These are phyloP conservation scores for Operophtera brumata DNA, from an alignment of 2,888 invertebrate genomes.

Conservation along the genomic window DNA sequence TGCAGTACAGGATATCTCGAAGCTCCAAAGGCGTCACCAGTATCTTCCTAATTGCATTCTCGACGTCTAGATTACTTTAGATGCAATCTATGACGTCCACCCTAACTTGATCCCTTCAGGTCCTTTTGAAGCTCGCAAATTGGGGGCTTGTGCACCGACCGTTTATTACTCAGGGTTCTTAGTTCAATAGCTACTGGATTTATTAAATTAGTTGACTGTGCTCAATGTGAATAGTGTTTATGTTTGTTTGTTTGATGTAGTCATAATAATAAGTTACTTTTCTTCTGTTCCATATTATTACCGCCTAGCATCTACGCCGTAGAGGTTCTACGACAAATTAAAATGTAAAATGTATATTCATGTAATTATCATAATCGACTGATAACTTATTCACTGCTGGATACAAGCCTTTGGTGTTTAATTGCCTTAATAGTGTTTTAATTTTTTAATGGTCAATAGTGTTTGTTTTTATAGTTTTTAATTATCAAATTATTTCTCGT, in stretches of 20 bases:
- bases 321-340: too few species aligned
- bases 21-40: conserved; percentile 28
- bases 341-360: too few species aligned
- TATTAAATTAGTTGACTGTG: conserved; percentile 27
- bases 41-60: conserved; percentile 36
- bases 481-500: too few species aligned
- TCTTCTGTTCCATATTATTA: background rate
- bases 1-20: conserved; percentile 27
- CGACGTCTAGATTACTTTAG: conserved; percentile 28
- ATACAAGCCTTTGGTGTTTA: too few species aligned
- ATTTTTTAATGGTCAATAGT: too few species aligned
- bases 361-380: too few species aligned
- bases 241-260: conserved; percentile 1
- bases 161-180: conserved; percentile 27
- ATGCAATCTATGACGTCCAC: conserved; percentile 31
- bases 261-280: background rate
- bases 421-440: too few species aligned
- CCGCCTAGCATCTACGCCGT: too few species aligned
- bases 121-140: conserved; percentile 26
- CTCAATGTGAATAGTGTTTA: conserved; percentile 18
- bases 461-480: too few species aligned
- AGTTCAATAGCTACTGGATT: conserved; percentile 20
- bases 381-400: too few species aligned
- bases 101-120: conserved; percentile 25
- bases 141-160: conserved; percentile 20